Evolutionary conservation across 2,888 invertebrate genomes (phyloP).

Genomic region (Melieria picta): DNA sequence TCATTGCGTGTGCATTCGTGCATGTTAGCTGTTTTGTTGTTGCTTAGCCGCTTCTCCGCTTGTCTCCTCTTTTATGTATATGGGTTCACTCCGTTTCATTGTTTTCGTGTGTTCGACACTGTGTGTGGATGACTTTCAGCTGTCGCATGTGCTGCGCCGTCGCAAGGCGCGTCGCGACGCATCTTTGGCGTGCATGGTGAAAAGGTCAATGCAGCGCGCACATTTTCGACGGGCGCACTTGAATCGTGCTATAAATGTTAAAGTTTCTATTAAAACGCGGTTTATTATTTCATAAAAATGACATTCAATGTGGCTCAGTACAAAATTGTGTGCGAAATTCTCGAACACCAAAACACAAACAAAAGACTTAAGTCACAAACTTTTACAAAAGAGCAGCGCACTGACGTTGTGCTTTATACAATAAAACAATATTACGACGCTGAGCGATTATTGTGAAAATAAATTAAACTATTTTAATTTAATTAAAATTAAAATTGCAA

Average conservation of each 20-base stretch:
- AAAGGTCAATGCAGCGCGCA: slow-evolving; percentile 51
- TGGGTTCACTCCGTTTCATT: not conserved
- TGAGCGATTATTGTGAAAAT: slow-evolving; percentile 11
- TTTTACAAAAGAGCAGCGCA: not conserved
- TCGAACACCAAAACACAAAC: slow-evolving; percentile 7
- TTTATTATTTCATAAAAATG: too few species aligned
- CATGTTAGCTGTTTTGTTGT: slow-evolving; percentile 27
- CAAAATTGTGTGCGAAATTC: not conserved
- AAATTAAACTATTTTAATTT: not conserved
- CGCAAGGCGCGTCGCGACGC: not conserved
- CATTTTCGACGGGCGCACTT: too few species aligned
- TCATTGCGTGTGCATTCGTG: slow-evolving; percentile 51
- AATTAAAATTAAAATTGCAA: not conserved
- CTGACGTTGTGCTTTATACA: too few species aligned
- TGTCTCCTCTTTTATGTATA: not conserved
- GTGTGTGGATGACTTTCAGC: not conserved
- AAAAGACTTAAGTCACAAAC: slow-evolving; percentile 43
- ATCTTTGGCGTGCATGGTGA: slow-evolving; percentile 18
- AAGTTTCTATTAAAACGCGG: too few species aligned
- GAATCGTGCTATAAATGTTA: too few species aligned
- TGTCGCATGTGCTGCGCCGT: not conserved
- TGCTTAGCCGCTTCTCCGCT: slow-evolving; percentile 1
- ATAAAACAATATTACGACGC: not conserved
- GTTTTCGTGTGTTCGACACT: not conserved
- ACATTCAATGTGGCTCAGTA: too few species aligned